Base-by-base conservation (phyloP, 2,888 invertebrate species). In the Rapana venosa region DNA sequence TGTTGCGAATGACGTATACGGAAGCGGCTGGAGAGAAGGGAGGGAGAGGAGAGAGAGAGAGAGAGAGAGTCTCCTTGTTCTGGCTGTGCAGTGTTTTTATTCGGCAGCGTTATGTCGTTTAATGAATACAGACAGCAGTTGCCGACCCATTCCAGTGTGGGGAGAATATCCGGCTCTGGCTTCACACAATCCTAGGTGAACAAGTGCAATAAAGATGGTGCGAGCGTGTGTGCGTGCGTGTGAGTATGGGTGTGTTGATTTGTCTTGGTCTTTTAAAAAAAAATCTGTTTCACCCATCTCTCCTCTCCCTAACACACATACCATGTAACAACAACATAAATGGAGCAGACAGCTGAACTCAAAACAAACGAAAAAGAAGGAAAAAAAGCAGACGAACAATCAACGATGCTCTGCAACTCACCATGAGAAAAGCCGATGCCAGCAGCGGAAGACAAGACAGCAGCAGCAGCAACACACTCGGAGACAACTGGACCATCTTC, bases 391-490 rank as follows among this genome's bases (percentile, higher is more conserved):
- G 20, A 26, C 66, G 26, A 17, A 66, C 66, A 66, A 17, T 22
- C 66, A 66, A 47, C 8, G 47, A 47, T 47, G 47, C 47, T 47
- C 47, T 47, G 47, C 47, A 47, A 89, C 90, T 90, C 81, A 90
- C 90, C 81, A 61, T 79, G 15, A 87, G 61, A 32, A 87, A 81
- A 35, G 90, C 90, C 30, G 90, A 66, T 15, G 87, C 86, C 58
- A 87, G 61, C 6, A 87, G 87, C 30, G 87, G 81, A 79, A 90
- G 87, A 36, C 26, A 87, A 61, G 56, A 66, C 22, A 90, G 89
- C 58, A 85, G 86, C 77, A 89, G 8, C 66, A 90, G 47, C 26
- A 90, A 26, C 36, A 83, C 81, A 22, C 26, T 36, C 36, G 47
- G 20, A 11, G 81, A 83, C 26, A 30, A 36, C 35, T 47, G 81